Evolutionary conservation across 2,888 invertebrate species (phyloP), one percentile per base, ranked within the genome.

Genomic region (Cerastoderma edule): DNA sequence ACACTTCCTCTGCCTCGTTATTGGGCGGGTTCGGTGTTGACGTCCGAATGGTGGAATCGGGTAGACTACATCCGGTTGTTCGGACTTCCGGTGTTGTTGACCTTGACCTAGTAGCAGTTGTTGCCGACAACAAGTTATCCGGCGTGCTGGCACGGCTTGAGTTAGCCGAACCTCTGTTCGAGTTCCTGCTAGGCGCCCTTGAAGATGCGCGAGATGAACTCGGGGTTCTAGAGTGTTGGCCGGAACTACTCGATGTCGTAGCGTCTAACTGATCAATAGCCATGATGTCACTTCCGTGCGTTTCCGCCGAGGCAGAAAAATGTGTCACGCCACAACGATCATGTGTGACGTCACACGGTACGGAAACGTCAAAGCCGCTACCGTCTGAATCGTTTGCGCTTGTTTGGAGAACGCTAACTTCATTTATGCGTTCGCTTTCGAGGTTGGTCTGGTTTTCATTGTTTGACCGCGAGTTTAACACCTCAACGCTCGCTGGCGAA

Each of bases 401-500:
- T 44, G 60, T 44, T 24, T 60, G 60, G 22, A 60, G 22, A 35
- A 60, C 24, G 19, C 50, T 48, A 16, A 53, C 75, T 46, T 70
- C 71, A 13, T 70, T 67, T 13, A 81, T 73, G 22, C 60, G 63
- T 44, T 75, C 75, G 32, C 68, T 70, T 65, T 81, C 78, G 6
- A 75, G 48, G n/a, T 73, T 68, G 0, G 1, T 46, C 8, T 44
- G 27, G 50, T 69, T 57, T 57, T 19, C 46, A 28, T 39, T 50
- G 28, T 68, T 57, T 22, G 57, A 54, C 24, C 71, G 16, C 28
- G 81, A 81, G 60, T 76, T 67, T 4, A 81, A 46, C 1, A 82
- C 77, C 54, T 82, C 82, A 5, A 82, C 77, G n/a, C 39, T 64
- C 1, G 82, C 78, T 30, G 79, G 44, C 19, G 69, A 60, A 8